These are phyloP conservation scores for Nycticebus coucang DNA, from an alignment of 2,113 vertebrate genomes.

Conservation along the genomic window DNA sequence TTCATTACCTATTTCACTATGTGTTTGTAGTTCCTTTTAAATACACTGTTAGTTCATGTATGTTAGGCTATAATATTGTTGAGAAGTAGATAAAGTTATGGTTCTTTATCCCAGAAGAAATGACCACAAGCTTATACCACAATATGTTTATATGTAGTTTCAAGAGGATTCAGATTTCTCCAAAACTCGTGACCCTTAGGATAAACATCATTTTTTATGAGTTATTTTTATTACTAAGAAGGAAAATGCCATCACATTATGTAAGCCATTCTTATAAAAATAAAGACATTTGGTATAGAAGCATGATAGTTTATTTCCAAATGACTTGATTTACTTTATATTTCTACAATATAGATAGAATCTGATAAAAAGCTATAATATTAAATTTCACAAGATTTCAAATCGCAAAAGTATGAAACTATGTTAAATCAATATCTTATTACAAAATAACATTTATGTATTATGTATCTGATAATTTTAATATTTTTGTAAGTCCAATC, in stretches of 20 bases:
- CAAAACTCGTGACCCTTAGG: background rate
- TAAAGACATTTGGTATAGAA: background rate
- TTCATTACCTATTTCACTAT: background rate
- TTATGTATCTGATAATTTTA: conserved; percentile 14
- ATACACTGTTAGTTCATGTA: background rate
- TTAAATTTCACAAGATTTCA: background rate
- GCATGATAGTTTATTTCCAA: conserved; percentile 8
- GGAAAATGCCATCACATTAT: conserved; percentile 18
- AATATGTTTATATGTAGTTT: background rate
- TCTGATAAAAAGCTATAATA: background rate
- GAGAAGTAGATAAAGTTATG: background rate
- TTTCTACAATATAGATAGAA: background rate
- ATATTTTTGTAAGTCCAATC: background rate
- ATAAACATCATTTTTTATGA: background rate
- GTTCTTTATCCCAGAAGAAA: conserved; percentile 3
- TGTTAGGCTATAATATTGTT: background rate
- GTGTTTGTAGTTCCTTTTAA: background rate
- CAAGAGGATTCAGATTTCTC: background rate
- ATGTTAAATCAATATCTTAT: background rate
- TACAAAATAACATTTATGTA: conserved; percentile 5
- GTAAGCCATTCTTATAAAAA: background rate
- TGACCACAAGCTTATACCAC: background rate
- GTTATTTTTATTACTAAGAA: background rate
- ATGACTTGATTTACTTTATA: background rate
- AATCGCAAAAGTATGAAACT: conserved; percentile 1